These are phyloP conservation scores for Apogon hyalosoma DNA, from an alignment of 2,797 vertebrate genomes.

Conservation along the genomic window DNA sequence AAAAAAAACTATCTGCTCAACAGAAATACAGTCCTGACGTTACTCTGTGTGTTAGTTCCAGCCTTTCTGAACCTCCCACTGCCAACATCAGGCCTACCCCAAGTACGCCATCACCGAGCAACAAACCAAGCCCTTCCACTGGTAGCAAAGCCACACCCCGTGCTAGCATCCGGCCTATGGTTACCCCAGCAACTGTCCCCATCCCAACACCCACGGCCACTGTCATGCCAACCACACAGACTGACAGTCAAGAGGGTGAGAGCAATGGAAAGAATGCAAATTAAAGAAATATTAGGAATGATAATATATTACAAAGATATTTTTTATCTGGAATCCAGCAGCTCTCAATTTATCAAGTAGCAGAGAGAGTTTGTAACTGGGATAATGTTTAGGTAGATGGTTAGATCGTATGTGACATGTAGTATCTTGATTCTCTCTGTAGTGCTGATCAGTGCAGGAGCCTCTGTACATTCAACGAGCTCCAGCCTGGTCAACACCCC, in stretches of 20 bases:
- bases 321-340: no score
- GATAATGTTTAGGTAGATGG: background rate
- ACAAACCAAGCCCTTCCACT: conserved; percentile 90
- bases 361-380: no score
- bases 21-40: no score
- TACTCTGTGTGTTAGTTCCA: conserved; percentile 81
- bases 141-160: conserved; percentile 93
- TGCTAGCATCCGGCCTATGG: conserved; percentile 98
- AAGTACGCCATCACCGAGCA: conserved; percentile 88
- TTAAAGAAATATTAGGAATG: background rate
- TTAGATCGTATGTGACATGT: background rate
- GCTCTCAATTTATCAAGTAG: no score
- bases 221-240: conserved; percentile 97
- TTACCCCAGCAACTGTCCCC: conserved; percentile 92
- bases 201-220: conserved; percentile 96
- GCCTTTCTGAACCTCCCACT: conserved; percentile 93
- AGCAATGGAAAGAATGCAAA: background rate
- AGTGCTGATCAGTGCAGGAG: conserved; percentile 88
- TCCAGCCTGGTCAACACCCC: conserved; percentile 88
- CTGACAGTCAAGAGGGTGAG: conserved; percentile 94
- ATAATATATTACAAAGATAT: no score
- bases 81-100: conserved; percentile 98
- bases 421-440: conserved; percentile 44
- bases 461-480: conserved; percentile 92
- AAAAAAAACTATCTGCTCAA: no score